A percentile compares a stretch with the other conserved stretches of the same genome.
These are phyloP conservation scores for Odontamblyopus rebecca DNA, from an alignment of 2,797 vertebrate genomes.

Conservation along the genomic window DNA sequence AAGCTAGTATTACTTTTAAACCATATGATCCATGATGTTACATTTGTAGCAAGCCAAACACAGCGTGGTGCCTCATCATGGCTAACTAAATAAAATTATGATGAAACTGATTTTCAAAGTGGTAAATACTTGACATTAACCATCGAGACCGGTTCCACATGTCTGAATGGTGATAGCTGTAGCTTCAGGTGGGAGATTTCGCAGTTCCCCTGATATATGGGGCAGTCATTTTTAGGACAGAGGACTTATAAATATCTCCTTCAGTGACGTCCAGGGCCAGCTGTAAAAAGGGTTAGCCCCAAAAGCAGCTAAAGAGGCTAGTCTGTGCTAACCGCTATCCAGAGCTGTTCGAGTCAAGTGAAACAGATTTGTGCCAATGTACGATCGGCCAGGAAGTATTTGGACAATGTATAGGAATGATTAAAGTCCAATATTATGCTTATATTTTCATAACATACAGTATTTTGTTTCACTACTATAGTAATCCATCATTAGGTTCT, in stretches of 20 bases:
- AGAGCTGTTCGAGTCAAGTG: not conserved
- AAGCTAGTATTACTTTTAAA: too few relatives aligned
- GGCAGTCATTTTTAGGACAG: slow-evolving; percentile 70
- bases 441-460: too few relatives aligned
- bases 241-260: slow-evolving; percentile 76
- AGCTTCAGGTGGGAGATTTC: slow-evolving; percentile 34
- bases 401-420: not conserved
- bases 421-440: too few relatives aligned
- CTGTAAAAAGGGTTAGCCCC: slow-evolving; percentile 54
- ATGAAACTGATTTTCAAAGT: too few relatives aligned
- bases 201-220: slow-evolving; percentile 55
- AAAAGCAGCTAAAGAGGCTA: slow-evolving; percentile 24
- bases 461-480: too few relatives aligned
- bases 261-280: slow-evolving; percentile 78
- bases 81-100: too few relatives aligned
- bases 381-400: not conserved
- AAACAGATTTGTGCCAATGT: not conserved
- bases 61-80: too few relatives aligned
- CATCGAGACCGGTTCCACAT: too few relatives aligned
- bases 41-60: too few relatives aligned
- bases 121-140: too few relatives aligned
- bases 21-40: too few relatives aligned
- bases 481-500: too few relatives aligned
- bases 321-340: slow-evolving; percentile 16
- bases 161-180: slow-evolving; percentile 4